Evolutionary conservation across 1,140 invertebrate species (phyloP).

Genomic region (Bombus impatiens): DNA sequence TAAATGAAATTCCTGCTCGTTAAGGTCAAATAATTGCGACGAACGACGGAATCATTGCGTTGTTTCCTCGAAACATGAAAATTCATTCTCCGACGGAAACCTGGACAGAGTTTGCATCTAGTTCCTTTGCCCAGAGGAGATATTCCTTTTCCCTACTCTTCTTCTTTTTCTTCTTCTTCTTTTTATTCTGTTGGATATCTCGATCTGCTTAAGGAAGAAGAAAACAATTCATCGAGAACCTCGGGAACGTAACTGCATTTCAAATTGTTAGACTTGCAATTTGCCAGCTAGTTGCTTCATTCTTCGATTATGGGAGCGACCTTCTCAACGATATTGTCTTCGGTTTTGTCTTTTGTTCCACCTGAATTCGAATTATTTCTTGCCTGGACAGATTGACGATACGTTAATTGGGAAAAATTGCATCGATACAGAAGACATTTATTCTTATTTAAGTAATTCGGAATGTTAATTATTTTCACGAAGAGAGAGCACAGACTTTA

Average conservation of each 20-base stretch:
- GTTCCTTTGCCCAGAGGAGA: neutral
- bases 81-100: neutral
- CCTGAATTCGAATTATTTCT: neutral
- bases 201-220: neutral
- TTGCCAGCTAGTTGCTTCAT: neutral
- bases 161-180: neutral
- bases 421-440: too few species aligned
- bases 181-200: neutral
- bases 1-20: constrained; percentile 19
- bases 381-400: too few species aligned
- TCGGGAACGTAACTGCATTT: neutral
- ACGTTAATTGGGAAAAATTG: too few species aligned
- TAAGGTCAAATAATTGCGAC: constrained; percentile 16
- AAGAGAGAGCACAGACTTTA: too few species aligned
- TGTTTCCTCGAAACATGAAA: constrained; percentile 1
- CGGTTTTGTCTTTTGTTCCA: neutral
- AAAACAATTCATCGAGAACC: neutral
- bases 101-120: neutral
- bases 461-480: too few species aligned
- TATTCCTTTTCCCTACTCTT: neutral
- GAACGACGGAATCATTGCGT: neutral
- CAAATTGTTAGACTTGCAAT: neutral
- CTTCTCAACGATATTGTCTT: neutral
- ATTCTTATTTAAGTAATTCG: too few species aligned
- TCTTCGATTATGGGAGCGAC: neutral